Base-by-base conservation (phyloP, 1,140 invertebrate species). In the Heterodera schachtii region DNA sequence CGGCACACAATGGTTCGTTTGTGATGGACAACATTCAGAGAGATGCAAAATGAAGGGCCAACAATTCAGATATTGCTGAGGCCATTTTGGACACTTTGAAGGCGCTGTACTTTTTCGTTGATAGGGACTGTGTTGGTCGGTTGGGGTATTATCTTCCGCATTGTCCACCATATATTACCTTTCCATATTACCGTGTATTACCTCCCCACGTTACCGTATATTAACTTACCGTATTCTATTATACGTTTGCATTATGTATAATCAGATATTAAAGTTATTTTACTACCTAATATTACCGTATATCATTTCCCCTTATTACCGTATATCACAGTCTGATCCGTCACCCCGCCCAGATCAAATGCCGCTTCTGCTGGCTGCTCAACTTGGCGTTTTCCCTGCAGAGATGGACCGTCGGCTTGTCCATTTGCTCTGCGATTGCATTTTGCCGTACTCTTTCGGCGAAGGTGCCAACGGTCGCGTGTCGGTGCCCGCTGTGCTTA, bases 391-490 rank as follows among this genome's bases (percentile, higher is more conserved):
- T 60, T 93, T 98, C 86, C 97, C 97, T 4, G 92, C 93, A 69
- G 93, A 94, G 75, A 91, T 98, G 49, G 96, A 99, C 90, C 95
- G 96, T 90, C 95, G 97, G 86, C 95, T 98, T 82, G 93, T 99
- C 47, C 95, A 98, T 90, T 93, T 96, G 79, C 93, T 99, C 16
- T 98, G 96, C 90, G 97, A 95, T 89, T 96, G 97, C 90, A 94
- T 99, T 89, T 91, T 99, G 75, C 97, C 97, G 7, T 97, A 98
- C 91, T 97, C 96, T 52, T 94, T 98, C 86, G 94, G 95, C 96
- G 92, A 93, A 93, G 93, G 80, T 13, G 64, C 82, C 60, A 74
- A 64, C 70, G 83, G 84, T 0, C 82, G 80, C 41, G 60, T 87
- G 16, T 95, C 96, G 90, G 94, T 97, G 8, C 94, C 96, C 13